Evolutionary conservation across 2,888 invertebrate species (phyloP).

Genomic region (Philereme vetulata): DNA sequence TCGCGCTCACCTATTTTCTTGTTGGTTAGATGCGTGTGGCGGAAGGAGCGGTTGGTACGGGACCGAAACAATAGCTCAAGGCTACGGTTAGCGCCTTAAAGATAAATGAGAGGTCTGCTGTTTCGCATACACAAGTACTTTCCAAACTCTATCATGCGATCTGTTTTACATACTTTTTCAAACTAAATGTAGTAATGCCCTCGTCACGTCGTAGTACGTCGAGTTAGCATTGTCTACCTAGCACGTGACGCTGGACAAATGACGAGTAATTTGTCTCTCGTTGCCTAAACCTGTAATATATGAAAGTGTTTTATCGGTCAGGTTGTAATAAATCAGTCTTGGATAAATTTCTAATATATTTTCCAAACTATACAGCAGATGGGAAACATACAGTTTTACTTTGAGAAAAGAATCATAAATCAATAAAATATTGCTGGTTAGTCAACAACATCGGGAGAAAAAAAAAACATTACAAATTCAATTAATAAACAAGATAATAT

Average conservation of each 20-base stretch:
- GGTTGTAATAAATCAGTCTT: constrained; percentile 41
- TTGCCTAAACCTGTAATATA: constrained; percentile 1
- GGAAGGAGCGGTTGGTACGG: too few species aligned
- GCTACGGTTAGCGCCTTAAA: too few species aligned
- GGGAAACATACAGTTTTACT: not conserved
- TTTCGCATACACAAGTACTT: constrained; percentile 12
- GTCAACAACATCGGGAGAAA: not conserved
- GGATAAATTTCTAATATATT: constrained; percentile 34
- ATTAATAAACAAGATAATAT: not conserved
- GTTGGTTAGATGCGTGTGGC: too few species aligned
- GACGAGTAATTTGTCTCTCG: constrained; percentile 12
- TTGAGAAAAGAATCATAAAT: not conserved
- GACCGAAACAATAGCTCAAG: too few species aligned
- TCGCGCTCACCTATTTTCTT: too few species aligned
- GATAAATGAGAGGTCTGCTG: constrained; percentile 9
- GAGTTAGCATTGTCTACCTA: constrained; percentile 12
- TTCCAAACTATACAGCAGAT: constrained; percentile 10
- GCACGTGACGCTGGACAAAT: constrained; percentile 17
- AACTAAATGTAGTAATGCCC: not conserved
- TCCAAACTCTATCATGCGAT: constrained; percentile 7
- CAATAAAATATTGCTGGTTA: not conserved
- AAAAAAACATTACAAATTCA: not conserved
- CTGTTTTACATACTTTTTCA: constrained; percentile 17
- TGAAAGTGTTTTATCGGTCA: constrained; percentile 31
- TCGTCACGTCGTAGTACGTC: constrained; percentile 2